Evolutionary conservation across 2,888 invertebrate genomes (phyloP), one percentile per base, ranked within the genome.

Genomic region (Gordius sp.): DNA sequence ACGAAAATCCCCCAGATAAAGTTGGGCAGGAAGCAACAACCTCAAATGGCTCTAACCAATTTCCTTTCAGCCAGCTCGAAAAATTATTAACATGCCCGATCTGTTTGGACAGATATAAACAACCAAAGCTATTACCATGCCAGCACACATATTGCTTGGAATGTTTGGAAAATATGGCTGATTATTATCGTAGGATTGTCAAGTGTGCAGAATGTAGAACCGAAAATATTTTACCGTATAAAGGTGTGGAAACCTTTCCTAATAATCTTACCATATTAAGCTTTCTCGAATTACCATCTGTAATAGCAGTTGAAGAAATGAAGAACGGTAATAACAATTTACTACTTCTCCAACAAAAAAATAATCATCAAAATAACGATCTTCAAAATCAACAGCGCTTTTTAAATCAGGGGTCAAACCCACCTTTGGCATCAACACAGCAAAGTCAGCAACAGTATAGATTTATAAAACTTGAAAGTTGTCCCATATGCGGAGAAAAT

Each of bases 51-150:
- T n/a, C n/a, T n/a, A 47, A 47, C 20, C 47, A 54, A 13, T 54
- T 54, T 27, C 55, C 55, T 16, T 54, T 54, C 23, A 27, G 20
- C 60, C 64, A 71, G 61, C 65, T 74, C 59, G 91, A 93, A 72
- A 86, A 89, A 73, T 76, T 97, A 69, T 76, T 97, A 68, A 89
- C 87, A 63, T 97, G 97, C 74, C 84, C 91, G 70, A 87, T 97
- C 68, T 97, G 97, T 71, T 74, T 93, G 71, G 93, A 97, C 74
- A 78, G 93, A 66, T 97, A 82, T 73, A 47, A 33, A 58, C 59
- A 24, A 57, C 68, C 68, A 1, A 66, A 66, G 60, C 61, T 67
- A 25, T 60, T 68, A 25, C 68, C 68, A 41, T 68, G 68, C 59
- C 68, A 68, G 61, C 68, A 68, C 60, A 68, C 68, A 2, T 67